A percentile compares a stretch with the other conserved stretches of the same genome.
phyloP scores from a whole-genome alignment of 2,797 vertebrate species.

The Chelmon rostratus region DNA sequence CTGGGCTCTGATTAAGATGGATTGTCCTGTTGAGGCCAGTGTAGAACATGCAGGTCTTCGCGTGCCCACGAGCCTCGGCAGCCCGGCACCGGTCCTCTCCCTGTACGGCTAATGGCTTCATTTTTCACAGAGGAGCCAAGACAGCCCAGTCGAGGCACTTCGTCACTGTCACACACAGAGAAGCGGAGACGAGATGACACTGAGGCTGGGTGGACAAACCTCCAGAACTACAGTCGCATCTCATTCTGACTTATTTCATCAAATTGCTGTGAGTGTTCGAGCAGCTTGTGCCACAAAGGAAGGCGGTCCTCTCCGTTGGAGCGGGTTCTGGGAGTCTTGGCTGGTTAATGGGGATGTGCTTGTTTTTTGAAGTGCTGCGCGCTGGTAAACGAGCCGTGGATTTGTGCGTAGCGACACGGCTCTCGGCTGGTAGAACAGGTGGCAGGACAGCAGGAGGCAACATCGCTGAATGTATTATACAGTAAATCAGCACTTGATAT shows the following conservation, averaged over 20 bases:
- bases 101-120: constrained; percentile 76
- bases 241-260: constrained; percentile 14
- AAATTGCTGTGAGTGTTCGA: neutral
- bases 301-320: constrained; percentile 11
- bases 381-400: constrained; percentile 68
- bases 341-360: constrained; percentile 64
- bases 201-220: constrained; percentile 34
- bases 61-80: constrained; percentile 47
- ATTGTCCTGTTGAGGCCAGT: constrained; percentile 60
- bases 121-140: constrained; percentile 79
- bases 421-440: constrained; percentile 82
- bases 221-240: constrained; percentile 7
- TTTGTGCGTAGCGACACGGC: constrained; percentile 43
- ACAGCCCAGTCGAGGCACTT: constrained; percentile 55
- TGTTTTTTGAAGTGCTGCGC: constrained; percentile 54
- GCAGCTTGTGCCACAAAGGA: constrained; percentile 5
- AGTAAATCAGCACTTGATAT: constrained; percentile 81
- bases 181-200: constrained; percentile 45
- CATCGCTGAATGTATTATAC: constrained; percentile 80
- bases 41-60: constrained; percentile 33
- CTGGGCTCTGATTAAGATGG: constrained; percentile 69
- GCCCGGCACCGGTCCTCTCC: constrained; percentile 33
- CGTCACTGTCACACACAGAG: constrained; percentile 72
- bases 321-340: constrained; percentile 53
- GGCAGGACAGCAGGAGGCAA: constrained; percentile 82